Evolutionary conservation across 2,113 vertebrate species (phyloP), one percentile per base, ranked within the genome.

Genomic region (Galbula dea): DNA sequence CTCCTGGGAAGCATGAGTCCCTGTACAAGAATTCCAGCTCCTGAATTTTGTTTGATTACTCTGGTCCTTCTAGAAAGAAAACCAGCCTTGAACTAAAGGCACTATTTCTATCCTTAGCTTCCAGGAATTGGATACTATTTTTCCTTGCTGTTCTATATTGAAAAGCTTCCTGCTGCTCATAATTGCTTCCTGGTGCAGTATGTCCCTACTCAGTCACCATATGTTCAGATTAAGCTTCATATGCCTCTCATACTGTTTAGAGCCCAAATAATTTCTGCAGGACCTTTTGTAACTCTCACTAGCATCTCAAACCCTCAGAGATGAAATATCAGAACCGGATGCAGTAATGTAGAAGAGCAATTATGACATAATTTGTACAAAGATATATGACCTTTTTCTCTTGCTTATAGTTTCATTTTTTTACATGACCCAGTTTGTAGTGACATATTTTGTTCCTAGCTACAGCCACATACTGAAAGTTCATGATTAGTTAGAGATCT

Each of bases 101-200:
- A 30, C 17, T n/a, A 54, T 79, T 82, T 90, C 77, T 90, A 61
- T 90, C 57, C 82, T 87, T 71, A 89, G 27, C 49, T 91, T 92
- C 45, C 45, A 61, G 66, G 39, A 66, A 68, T 3, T 16, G 9
- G n/a, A 45, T 67, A 26, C 9, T 36, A 7, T 67, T 95, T 93
- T 94, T 63, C 62, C 62, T 79, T 82, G 55, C 45, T 54, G 32
- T 39, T 2, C 41, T 39, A 21, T 32, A 55, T 12, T 67, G 69
- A 72, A 73, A 95, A 82, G 26, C n/a, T 84, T 90, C 39, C 55
- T 86, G 46, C 39, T 22, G 21, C 61, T 46, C 24, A 37, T 62
- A 71, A 71, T 94, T 77, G 26, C 86, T 86, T 92, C 83, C 80
- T 80, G 45, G 54, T 83, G 49, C 62, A 72, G 34, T 8, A 34